These are phyloP conservation scores for Antedon mediterranea DNA, from an alignment of 53 echinoderm and acorn worm species.

Conservation along the genomic window DNA sequence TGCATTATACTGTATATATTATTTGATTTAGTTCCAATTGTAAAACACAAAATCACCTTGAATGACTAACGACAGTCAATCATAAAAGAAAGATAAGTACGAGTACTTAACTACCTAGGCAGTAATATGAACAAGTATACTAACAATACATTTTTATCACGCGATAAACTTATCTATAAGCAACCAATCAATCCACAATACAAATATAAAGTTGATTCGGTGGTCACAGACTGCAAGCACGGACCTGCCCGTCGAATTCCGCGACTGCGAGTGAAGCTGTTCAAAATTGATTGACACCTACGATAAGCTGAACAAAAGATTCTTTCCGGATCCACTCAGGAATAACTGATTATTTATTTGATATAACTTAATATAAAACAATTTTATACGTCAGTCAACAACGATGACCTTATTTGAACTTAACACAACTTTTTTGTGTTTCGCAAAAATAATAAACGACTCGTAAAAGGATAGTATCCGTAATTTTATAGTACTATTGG, in stretches of 20 bases:
- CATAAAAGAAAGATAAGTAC: no score
- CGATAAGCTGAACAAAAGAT: background rate
- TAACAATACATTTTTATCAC: background rate
- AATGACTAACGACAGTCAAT: no score
- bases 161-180: background rate
- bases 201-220: background rate
- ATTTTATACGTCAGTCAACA: background rate
- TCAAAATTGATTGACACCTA: background rate
- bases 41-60: no score
- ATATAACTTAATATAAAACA: no score
- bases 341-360: background rate
- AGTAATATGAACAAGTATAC: background rate
- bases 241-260: background rate
- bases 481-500: no score
- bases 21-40: no score
- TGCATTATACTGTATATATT: no score
- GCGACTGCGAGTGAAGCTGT: background rate
- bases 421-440: no score
- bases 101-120: background rate
- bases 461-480: no score
- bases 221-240: background rate
- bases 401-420: background rate
- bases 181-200: background rate
- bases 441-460: no score
- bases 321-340: background rate